Base-by-base conservation (phyloP, 2,797 vertebrate genomes). In the Hydrophis major region DNA sequence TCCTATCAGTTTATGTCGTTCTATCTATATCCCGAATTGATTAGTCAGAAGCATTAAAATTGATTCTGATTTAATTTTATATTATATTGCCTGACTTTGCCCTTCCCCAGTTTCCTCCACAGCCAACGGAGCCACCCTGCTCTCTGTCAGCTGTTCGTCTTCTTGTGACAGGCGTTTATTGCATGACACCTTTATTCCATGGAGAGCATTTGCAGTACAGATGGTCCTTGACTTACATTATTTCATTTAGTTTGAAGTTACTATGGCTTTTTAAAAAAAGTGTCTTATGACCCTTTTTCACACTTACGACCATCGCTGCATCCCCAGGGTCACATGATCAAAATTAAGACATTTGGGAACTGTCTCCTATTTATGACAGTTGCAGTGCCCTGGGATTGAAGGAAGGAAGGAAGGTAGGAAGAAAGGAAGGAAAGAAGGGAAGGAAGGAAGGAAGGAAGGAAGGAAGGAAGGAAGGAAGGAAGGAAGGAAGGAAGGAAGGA, bases 401-500 rank as follows among this genome's bases (percentile, higher is more conserved):
- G 1, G 50, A 10, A 53, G 50, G 50, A 10, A 53, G 50, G 50
- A 1, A 50, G 50, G 50, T 0, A 50, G 6, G 7, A 8, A 50
- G 50, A 0, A 50, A 2, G 50, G 8, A 53, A 10, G 8, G 50
- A 53, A 10, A 53, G 50, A 8, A 10, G 2, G 8, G 8, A 53
- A 7, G 50, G 50, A 8, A 50, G 50, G 7, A 50, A 50, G 50
- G 7, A 50, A 8, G 6, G 1, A 50, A 47, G 47, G 47, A 47
- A 47, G 6, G 47, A 6, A 1, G 6, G 47, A 6, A 47, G 6
- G 6, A 7, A 50, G 0, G 1, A 6, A 6, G 47, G 47, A 50
- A 50, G 47, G 1, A 50, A 50, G 47, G 6, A 50, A 50, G 47
- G 1, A 50, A 7, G 47, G 47, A 1, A 7, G 47, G 5, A 50